Percentiles rank a stretch among this genome's conserved stretches.
Conservation (phyloP, 2,888 invertebrate species). For the Aphodius granarius region DNA sequence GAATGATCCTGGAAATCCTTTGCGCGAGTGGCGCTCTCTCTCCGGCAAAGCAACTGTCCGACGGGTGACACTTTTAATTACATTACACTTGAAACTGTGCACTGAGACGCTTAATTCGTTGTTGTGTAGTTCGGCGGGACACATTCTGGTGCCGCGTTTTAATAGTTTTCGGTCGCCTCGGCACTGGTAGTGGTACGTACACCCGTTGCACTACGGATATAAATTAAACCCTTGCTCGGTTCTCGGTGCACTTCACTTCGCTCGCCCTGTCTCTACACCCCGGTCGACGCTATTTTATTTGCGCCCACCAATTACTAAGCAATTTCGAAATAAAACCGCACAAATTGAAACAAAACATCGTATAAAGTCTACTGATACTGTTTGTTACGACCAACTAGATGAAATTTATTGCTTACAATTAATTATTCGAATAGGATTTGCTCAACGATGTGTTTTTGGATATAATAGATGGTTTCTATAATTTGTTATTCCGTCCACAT, state of each 20-base stretch:
- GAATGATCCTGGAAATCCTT: not conserved
- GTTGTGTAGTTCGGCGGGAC: not conserved
- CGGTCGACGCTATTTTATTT: not conserved
- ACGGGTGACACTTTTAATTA: not conserved
- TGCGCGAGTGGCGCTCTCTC: not conserved
- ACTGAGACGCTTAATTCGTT: not conserved
- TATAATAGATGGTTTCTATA: too few species aligned
- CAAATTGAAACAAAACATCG: not conserved
- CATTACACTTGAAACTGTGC: not conserved
- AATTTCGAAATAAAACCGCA: not conserved
- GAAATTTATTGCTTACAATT: not conserved
- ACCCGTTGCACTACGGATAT: not conserved
- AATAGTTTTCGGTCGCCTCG: not conserved
- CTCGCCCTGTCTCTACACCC: not conserved
- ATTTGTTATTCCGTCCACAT: too few species aligned
- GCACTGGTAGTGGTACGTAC: not conserved
- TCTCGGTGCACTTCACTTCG: not conserved
- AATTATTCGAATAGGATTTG: too few species aligned
- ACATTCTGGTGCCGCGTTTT: not conserved
- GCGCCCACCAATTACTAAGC: not conserved
- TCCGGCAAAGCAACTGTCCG: too few species aligned
- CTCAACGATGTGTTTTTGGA: too few species aligned
- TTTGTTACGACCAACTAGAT: not conserved
- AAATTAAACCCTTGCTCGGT: not conserved
- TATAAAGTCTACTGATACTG: not conserved